Evolutionary conservation across 92 coral and sea anemone species (phyloP).

Genomic region (Metridium senile): DNA sequence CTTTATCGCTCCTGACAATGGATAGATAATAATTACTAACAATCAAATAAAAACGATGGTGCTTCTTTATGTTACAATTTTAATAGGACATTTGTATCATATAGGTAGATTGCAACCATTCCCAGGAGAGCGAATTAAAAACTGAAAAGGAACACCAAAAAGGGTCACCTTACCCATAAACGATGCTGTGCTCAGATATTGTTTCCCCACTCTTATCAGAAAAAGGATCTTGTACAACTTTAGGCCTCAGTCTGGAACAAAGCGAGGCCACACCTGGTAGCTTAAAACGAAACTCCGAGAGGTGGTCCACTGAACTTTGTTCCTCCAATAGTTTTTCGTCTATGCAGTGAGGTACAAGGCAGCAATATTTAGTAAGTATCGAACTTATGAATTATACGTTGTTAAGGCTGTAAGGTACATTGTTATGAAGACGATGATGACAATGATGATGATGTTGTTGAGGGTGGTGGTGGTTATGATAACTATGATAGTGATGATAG

Average conservation of each 20-base stretch:
- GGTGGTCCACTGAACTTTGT: conserved; percentile 15
- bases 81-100: too few relatives aligned
- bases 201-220: conserved; percentile 47
- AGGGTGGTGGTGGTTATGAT: background rate
- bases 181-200: conserved; percentile 20
- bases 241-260: conserved; percentile 55
- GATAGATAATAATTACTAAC: too few relatives aligned
- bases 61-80: too few relatives aligned
- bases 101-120: too few relatives aligned
- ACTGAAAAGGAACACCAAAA: too few relatives aligned
- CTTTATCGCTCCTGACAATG: background rate
- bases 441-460: background rate
- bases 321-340: conserved; percentile 51
- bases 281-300: background rate
- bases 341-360: background rate
- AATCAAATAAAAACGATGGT: too few relatives aligned
- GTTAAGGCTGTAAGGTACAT: background rate
- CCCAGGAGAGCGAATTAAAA: too few relatives aligned
- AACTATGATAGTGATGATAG: background rate
- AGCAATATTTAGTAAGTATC: too few relatives aligned
- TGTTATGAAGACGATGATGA: background rate
- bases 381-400: background rate
- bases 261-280: conserved; percentile 34
- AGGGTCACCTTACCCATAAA: conserved; percentile 26
- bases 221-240: conserved; percentile 66